Percentiles rank a stretch among this genome's conserved stretches.
Conservation (phyloP, 1,140 invertebrate genomes). For the Phthorimaea operculella region DNA sequence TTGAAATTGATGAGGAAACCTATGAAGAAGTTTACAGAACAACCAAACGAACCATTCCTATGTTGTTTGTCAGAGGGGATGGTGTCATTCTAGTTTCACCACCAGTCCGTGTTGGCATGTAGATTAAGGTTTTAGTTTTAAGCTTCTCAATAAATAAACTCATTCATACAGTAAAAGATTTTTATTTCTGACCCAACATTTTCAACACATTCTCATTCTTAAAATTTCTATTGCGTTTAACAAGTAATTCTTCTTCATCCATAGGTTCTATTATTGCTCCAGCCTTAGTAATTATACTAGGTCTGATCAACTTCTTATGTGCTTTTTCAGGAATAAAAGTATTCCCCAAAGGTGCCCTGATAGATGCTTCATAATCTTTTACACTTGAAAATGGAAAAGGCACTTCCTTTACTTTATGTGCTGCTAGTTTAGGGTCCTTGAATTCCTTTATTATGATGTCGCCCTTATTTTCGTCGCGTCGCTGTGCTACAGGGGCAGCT, state of each 20-base stretch:
- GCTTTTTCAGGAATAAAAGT: constrained; percentile 91
- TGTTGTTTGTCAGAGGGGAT: constrained; percentile 98
- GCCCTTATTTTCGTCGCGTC: constrained; percentile 80
- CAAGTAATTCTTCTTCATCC: constrained; percentile 72
- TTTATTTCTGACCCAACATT: constrained; percentile 48
- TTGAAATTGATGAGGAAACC: constrained; percentile 99
- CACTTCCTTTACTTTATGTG: constrained; percentile 83
- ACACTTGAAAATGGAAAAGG: constrained; percentile 91
- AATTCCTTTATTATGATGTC: constrained; percentile 90
- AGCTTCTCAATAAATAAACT: constrained; percentile 3
- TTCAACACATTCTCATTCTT: constrained; percentile 46
- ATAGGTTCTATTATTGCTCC: constrained; percentile 92
- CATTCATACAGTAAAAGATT: constrained; percentile 3
- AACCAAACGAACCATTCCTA: constrained; percentile 96
- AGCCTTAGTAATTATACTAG: constrained; percentile 78
- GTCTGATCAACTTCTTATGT: constrained; percentile 48
- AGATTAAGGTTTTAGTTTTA: constrained; percentile 33
- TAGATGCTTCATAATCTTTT: constrained; percentile 88
- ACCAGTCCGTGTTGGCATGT: constrained; percentile 81
- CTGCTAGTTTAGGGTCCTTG: constrained; percentile 72
- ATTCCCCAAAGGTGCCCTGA: constrained; percentile 88
- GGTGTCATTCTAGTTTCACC: constrained; percentile 98
- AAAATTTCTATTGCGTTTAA: constrained; percentile 35
- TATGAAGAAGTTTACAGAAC: constrained; percentile 99
- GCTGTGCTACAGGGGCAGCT: constrained; percentile 69